Evolutionary conservation across 1,140 invertebrate species (phyloP).

Genomic region (Drosophila tropicalis): DNA sequence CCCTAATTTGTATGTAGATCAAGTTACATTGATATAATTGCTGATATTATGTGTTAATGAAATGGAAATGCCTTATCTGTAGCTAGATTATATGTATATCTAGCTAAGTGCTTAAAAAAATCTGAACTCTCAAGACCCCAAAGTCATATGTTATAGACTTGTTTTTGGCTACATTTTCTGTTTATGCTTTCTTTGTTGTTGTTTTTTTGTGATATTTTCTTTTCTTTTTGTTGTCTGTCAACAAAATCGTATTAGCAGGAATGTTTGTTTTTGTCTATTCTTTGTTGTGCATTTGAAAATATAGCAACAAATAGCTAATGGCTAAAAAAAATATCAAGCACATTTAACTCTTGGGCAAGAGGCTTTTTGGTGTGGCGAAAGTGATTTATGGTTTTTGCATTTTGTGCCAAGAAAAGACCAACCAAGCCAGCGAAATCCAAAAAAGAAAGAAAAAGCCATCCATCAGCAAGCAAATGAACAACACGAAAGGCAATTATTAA

Average conservation of each 20-base stretch:
- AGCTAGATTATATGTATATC: background rate
- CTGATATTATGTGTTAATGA: too few species aligned
- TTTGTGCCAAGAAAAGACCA: constrained; percentile 32
- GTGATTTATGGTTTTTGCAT: constrained; percentile 62
- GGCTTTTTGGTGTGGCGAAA: constrained; percentile 28
- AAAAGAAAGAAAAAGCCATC: constrained; percentile 37
- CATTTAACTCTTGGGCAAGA: constrained; percentile 44
- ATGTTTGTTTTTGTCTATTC: constrained; percentile 32
- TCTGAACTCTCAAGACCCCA: constrained; percentile 5
- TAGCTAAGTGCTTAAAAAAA: background rate
- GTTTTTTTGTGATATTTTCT: background rate
- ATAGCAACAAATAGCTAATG: constrained; percentile 58
- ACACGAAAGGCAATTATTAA: constrained; percentile 43
- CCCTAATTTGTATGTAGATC: too few species aligned
- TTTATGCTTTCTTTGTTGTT: background rate
- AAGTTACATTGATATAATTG: too few species aligned
- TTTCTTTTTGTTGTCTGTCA: constrained; percentile 57
- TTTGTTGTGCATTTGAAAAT: constrained; percentile 57
- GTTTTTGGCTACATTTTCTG: background rate
- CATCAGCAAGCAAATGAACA: constrained; percentile 38
- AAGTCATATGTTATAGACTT: constrained; percentile 7
- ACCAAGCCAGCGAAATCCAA: constrained; percentile 32
- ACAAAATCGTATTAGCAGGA: constrained; percentile 62
- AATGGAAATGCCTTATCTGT: background rate
- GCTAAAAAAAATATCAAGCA: constrained; percentile 31